Percentiles rank a stretch among this genome's conserved stretches.
phyloP scores from a whole-genome alignment of 1,140 invertebrate genomes.

The Solenopsis fugax region DNA sequence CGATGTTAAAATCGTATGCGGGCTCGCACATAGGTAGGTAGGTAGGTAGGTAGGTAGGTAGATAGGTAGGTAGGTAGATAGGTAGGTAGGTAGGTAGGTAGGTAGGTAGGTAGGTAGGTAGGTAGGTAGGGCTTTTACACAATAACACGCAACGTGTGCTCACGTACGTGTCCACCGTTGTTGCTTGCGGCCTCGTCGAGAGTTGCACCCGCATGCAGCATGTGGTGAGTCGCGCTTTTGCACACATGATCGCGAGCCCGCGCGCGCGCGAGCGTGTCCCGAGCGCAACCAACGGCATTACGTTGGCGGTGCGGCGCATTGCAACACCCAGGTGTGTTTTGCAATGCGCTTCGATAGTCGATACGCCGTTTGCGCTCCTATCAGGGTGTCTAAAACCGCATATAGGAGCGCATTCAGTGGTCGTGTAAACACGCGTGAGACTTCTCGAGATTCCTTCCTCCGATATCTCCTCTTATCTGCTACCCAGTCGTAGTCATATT shows the following conservation, averaged over 20 bases:
- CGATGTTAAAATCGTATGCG: slow-evolving; percentile 40
- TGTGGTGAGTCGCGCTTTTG: slow-evolving; percentile 33
- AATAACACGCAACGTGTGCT: slow-evolving; percentile 33
- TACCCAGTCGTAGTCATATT: slow-evolving; percentile 9
- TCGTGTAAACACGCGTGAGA: slow-evolving; percentile 69
- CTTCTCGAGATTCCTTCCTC: slow-evolving; percentile 53
- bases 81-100: slow-evolving; percentile 21
- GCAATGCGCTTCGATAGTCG: slow-evolving; percentile 72
- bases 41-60: slow-evolving; percentile 36
- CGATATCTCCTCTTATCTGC: slow-evolving; percentile 55
- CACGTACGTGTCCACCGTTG: slow-evolving; percentile 42
- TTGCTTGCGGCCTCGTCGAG: slow-evolving; percentile 35
- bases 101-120: no score
- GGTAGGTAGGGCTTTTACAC: slow-evolving; percentile 50
- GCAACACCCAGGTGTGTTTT: slow-evolving; percentile 76
- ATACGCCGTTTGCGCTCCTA: slow-evolving; percentile 71
- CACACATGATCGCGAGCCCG: not conserved
- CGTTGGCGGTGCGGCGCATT: slow-evolving; percentile 63
- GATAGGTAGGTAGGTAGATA: slow-evolving; percentile 28
- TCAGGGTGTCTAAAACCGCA: slow-evolving; percentile 71
- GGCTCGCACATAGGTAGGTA: slow-evolving; percentile 18
- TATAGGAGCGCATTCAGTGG: slow-evolving; percentile 71
- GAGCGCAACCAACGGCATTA: slow-evolving; percentile 57
- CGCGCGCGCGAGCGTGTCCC: slow-evolving; percentile 33
- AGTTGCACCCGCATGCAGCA: slow-evolving; percentile 59